Base-by-base conservation (phyloP, 2,888 invertebrate species). In the Pediacus dermestoides region DNA sequence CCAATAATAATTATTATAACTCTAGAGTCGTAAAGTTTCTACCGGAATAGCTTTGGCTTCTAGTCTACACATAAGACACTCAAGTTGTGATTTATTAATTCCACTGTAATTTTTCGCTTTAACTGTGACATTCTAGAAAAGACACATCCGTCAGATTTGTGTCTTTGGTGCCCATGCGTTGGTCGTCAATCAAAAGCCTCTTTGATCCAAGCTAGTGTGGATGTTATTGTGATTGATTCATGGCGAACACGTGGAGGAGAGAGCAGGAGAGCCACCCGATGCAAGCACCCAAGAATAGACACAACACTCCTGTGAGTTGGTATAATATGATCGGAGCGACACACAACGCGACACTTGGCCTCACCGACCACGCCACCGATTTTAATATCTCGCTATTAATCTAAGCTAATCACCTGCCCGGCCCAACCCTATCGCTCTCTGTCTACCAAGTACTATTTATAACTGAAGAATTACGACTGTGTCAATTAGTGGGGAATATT, bases 141-240 rank as follows among this genome's bases (percentile, higher is more conserved):
- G 42, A 31, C 44, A 35, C 49, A 49, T 49, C 49, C 49, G 49
- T 49, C 49, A 49, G 42, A 37, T 15, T 14, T 34, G 30, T 40
- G 48, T 48, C 46, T 48, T 40, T 42, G 27, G 33, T 28, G 37
- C 39, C 57, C 61, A 60, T 58, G 55, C 61, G 61, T 56, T 60
- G 53, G 54, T 58, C 61, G 61, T 63, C 61, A 60, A 63, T 61
- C 60, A 54, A 53, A 51, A 49, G 56, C 56, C 48, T 49, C 64
- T 64, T 65, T 65, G 64, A 64, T 64, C 61, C 60, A 50, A 50
- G 47, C 53, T 50, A 54, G 52, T 44, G 52, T 51, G 53, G 50
- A 55, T 55, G 52, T 52, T 47, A 55, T 49, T 55, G 57, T 63
- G 63, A 67, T 66, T 67, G 67, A 67, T 67, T 66, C 65, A 67